Evolutionary conservation across 2,797 vertebrate genomes (phyloP).

Genomic region (Diplodus sargus): DNA sequence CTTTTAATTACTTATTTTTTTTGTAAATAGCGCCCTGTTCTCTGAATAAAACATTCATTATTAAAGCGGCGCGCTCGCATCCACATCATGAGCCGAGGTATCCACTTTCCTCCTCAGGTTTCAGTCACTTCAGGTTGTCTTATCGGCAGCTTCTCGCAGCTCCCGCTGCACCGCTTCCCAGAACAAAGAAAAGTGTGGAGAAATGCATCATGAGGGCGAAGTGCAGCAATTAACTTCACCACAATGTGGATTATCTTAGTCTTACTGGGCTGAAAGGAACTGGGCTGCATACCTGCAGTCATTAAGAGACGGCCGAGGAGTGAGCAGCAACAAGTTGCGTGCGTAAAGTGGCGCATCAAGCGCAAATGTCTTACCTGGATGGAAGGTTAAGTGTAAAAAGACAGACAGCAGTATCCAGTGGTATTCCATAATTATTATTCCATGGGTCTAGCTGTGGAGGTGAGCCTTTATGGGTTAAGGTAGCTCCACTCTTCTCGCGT

Average conservation of each 20-base stretch:
- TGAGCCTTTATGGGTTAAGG: conserved; percentile 69
- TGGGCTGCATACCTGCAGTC: neutral
- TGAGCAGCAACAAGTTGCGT: conserved; percentile 64
- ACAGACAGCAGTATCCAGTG: conserved; percentile 84
- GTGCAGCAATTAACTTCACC: neutral
- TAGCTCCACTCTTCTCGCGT: conserved; percentile 49
- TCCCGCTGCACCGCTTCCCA: conserved; percentile 20
- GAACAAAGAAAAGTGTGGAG: conserved; percentile 59
- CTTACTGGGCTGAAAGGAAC: neutral
- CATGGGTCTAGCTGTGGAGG: conserved; percentile 81
- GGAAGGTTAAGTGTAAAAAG: conserved; percentile 80
- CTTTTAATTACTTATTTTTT: conserved; percentile 25
- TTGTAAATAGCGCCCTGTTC: conserved; percentile 14
- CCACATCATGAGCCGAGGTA: conserved; percentile 50
- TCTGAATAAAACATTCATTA: conserved; percentile 70
- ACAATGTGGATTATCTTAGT: conserved; percentile 11
- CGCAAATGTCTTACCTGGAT: conserved; percentile 80
- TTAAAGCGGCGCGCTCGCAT: conserved; percentile 67
- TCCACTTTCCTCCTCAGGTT: conserved; percentile 80
- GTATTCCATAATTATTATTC: conserved; percentile 88
- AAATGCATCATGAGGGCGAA: conserved; percentile 9
- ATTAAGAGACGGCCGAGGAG: conserved; percentile 16
- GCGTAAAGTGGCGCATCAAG: conserved; percentile 34
- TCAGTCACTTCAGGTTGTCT: conserved; percentile 54
- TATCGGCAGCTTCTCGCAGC: conserved; percentile 19